Conservation (phyloP, 2,888 invertebrate genomes). For the Chrysodeixis includens region DNA sequence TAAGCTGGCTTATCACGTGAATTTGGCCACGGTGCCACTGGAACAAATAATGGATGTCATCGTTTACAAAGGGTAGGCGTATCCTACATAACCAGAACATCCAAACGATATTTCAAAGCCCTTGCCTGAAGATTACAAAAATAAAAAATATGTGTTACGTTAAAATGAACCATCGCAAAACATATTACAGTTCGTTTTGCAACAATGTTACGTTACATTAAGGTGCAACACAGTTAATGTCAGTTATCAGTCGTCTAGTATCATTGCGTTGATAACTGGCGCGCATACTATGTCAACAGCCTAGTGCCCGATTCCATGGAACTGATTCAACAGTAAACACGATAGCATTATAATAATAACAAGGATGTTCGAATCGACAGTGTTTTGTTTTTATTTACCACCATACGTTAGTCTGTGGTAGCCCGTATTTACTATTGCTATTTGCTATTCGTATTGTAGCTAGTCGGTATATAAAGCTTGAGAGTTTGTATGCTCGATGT, state of each 20-base stretch:
- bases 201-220: constrained; percentile 41
- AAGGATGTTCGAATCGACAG: constrained; percentile 40
- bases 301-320: constrained; percentile 61
- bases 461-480: too few species aligned
- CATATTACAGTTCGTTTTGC: constrained; percentile 9
- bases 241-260: constrained; percentile 50
- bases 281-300: constrained; percentile 58
- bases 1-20: too few species aligned
- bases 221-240: constrained; percentile 53
- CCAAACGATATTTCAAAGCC: neutral
- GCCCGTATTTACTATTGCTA: too few species aligned
- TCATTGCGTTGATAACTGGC: constrained; percentile 51
- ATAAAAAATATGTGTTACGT: neutral
- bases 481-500: too few species aligned
- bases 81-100: too few species aligned
- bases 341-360: constrained; percentile 50
- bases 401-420: neutral
- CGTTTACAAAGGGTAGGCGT: too few species aligned
- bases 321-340: constrained; percentile 59
- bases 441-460: too few species aligned
- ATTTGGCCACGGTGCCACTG: too few species aligned
- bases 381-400: constrained; percentile 28
- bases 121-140: neutral
- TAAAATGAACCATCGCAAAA: constrained; percentile 12
- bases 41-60: too few species aligned